Conservation (phyloP, 2,888 invertebrate species). For the Acrocyrtus sp. region DNA sequence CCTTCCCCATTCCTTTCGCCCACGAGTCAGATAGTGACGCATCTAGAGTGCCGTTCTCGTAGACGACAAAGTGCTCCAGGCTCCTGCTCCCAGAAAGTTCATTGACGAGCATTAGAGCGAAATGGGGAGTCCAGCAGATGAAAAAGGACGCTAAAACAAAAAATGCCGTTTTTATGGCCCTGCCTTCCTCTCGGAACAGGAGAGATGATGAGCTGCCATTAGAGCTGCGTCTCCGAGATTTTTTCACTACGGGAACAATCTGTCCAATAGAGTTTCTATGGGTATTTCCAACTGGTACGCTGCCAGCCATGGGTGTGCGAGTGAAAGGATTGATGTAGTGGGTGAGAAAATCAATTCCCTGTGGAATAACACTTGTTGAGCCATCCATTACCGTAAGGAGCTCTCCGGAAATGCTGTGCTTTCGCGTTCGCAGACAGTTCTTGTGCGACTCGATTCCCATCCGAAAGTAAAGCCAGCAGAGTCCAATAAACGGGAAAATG, state of each 20-base stretch:
- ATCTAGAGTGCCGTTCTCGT: conserved; percentile 27
- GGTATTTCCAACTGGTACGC: conserved; percentile 23
- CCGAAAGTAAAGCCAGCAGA: conserved; percentile 68
- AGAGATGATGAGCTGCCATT: conserved; percentile 67
- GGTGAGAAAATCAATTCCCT: conserved; percentile 63
- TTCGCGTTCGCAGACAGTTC: conserved; percentile 68
- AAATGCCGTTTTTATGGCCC: conserved; percentile 69
- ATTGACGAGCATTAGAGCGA: conserved; percentile 64
- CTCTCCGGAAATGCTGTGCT: conserved; percentile 67
- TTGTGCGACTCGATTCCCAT: conserved; percentile 69
- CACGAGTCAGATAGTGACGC: conserved; percentile 11
- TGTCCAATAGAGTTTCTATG: conserved; percentile 40
- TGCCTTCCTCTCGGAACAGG: conserved; percentile 69
- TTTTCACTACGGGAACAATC: conserved; percentile 56
- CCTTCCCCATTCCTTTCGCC: not conserved
- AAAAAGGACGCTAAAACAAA: conserved; percentile 69
- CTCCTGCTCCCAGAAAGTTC: conserved; percentile 57
- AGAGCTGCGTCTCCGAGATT: conserved; percentile 66
- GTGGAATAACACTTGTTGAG: conserved; percentile 62
- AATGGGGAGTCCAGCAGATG: conserved; percentile 69
- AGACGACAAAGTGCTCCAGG: conserved; percentile 33
- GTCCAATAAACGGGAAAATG: conserved; percentile 68
- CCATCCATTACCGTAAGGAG: conserved; percentile 63
- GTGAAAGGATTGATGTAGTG: conserved; percentile 64
- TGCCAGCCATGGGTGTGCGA: conserved; percentile 62